These are phyloP conservation scores for Aurelia aurita complex sp. Pacific DNA, from an alignment of 30 jellyfish, hydroid and myxozoan genomes.

Conservation along the genomic window DNA sequence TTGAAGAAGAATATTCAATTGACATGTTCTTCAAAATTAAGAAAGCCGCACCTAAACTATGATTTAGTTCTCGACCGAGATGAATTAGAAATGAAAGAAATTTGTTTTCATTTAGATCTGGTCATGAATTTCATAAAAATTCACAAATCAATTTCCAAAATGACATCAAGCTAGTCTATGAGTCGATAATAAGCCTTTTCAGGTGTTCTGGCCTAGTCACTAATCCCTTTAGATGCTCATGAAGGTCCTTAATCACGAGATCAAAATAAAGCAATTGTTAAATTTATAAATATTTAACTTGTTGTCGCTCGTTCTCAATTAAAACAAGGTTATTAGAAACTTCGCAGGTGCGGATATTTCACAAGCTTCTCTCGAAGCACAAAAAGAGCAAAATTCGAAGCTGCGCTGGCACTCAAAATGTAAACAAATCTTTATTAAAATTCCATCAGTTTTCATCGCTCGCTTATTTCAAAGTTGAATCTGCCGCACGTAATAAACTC, in stretches of 20 bases:
- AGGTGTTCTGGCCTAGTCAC: neutral
- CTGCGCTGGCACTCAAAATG: neutral
- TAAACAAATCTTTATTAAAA: neutral
- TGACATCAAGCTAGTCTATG: too few species aligned
- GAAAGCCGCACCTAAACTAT: too few species aligned
- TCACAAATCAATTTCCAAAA: too few species aligned
- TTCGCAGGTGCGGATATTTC: neutral
- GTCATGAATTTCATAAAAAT: too few species aligned
- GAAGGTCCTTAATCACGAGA: neutral
- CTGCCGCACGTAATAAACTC: neutral
- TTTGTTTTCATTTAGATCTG: too few species aligned
- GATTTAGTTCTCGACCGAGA: too few species aligned
- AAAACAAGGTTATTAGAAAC: neutral
- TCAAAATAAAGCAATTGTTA: neutral
- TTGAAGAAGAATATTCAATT: too few species aligned
- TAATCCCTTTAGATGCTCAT: neutral
- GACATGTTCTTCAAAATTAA: too few species aligned
- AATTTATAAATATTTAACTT: neutral
- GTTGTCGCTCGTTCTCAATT: constrained; percentile 1
- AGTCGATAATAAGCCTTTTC: neutral
- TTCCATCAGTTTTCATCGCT: neutral
- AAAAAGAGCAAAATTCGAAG: constrained; percentile 1
- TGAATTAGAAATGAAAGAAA: too few species aligned
- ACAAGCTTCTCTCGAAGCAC: neutral
- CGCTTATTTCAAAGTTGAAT: neutral